Percentiles rank a stretch among this genome's conserved stretches.
These are phyloP conservation scores for Metallyticus violacea DNA, from an alignment of 2,888 invertebrate species.

Conservation along the genomic window DNA sequence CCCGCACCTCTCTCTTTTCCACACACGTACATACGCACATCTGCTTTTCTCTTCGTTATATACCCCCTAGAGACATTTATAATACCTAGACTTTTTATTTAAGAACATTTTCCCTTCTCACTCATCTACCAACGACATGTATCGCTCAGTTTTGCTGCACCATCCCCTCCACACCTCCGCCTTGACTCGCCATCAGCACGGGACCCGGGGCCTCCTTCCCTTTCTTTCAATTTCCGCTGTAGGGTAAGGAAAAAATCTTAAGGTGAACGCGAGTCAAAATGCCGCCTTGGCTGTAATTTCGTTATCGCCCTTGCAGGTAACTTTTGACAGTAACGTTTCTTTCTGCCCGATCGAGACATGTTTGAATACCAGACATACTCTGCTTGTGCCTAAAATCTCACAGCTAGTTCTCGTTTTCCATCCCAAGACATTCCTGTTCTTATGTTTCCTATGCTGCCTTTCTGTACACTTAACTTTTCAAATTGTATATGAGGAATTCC, in stretches of 20 bases:
- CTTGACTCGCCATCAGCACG: not conserved
- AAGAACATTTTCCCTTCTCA: constrained; percentile 8
- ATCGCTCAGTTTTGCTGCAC: not conserved
- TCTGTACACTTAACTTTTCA: too few species aligned
- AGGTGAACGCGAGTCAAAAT: not conserved
- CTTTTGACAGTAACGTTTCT: not conserved
- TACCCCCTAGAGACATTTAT: constrained; percentile 26
- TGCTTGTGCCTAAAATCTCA: not conserved
- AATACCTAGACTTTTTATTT: constrained; percentile 20
- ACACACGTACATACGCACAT: too few species aligned
- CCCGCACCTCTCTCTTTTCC: constrained; percentile 15
- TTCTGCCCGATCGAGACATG: not conserved
- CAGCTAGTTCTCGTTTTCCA: not conserved
- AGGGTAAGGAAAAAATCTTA: not conserved
- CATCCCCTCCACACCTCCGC: not conserved
- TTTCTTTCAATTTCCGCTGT: constrained; percentile 8
- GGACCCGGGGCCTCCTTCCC: not conserved
- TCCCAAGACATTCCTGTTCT: too few species aligned
- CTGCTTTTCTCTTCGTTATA: not conserved
- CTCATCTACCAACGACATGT: not conserved
- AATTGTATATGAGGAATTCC: too few species aligned
- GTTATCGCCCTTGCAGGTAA: not conserved
- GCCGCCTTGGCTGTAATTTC: not conserved
- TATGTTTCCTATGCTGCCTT: too few species aligned
- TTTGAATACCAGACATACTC: not conserved